Conservation (phyloP, 1,140 invertebrate species). For the Hirudo medicinalis region DNA sequence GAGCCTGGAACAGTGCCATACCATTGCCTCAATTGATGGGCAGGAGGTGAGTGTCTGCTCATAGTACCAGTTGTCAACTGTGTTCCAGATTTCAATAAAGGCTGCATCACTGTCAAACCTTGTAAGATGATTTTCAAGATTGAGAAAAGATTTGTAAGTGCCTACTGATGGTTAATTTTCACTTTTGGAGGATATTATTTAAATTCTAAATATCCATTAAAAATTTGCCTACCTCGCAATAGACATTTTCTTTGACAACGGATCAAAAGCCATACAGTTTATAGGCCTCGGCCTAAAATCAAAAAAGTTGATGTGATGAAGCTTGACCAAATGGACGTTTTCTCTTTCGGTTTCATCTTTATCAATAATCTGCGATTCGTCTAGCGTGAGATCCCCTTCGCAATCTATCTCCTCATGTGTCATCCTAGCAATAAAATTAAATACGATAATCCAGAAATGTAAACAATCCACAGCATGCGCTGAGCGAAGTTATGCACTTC, state of each 20-base stretch:
- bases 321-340: not conserved
- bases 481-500: no score
- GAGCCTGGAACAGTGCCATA: not conserved
- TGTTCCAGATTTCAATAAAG: constrained; percentile 5
- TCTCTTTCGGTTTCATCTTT: no score
- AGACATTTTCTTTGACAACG: not conserved
- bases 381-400: no score
- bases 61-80: not conserved
- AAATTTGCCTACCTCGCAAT: not conserved
- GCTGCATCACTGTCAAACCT: not conserved
- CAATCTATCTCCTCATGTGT: no score
- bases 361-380: no score
- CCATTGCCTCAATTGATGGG: not conserved
- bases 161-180: not conserved
- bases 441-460: no score
- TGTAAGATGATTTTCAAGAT: not conserved
- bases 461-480: no score
- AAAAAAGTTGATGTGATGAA: constrained; percentile 4
- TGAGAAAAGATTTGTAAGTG: not conserved
- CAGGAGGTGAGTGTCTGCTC: not conserved
- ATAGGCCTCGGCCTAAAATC: constrained; percentile 6
- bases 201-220: no score
- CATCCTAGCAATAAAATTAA: no score
- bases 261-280: constrained; percentile 7
- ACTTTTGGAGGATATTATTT: not conserved